These are phyloP conservation scores for Psephotus haematonotus DNA, from an alignment of 2,113 vertebrate species.

Conservation along the genomic window DNA sequence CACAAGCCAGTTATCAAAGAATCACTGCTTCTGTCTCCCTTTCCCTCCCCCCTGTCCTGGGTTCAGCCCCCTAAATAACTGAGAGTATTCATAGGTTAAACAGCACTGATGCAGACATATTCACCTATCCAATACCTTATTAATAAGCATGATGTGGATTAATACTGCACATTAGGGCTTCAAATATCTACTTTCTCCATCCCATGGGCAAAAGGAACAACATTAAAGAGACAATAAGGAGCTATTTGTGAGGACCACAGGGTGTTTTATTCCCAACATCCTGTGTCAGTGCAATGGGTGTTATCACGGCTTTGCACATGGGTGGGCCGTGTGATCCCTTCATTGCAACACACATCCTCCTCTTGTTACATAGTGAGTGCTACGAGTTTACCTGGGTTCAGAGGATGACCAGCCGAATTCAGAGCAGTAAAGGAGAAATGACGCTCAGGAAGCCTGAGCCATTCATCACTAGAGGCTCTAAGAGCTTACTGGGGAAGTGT, in stretches of 20 bases:
- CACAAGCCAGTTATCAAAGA: not conserved
- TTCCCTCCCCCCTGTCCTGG: too few relatives aligned
- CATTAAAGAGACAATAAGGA: not conserved
- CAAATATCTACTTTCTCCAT: not conserved
- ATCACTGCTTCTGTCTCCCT: not conserved
- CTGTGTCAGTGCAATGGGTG: rapidly evolving
- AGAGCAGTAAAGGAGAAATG: not conserved
- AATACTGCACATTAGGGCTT: not conserved
- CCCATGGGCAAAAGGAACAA: not conserved
- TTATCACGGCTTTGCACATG: rapidly evolving
- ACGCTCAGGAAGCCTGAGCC: not conserved
- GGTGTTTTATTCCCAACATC: not conserved
- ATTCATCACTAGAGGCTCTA: not conserved
- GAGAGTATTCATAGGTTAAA: not conserved
- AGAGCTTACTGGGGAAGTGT: not conserved
- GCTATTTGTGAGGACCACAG: not conserved
- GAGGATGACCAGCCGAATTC: not conserved
- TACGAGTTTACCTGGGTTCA: not conserved
- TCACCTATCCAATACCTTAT: not conserved
- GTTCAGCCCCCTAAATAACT: rapidly evolving
- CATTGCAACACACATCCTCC: not conserved
- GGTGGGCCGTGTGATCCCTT: rapidly evolving
- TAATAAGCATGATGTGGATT: not conserved
- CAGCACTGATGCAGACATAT: not conserved
- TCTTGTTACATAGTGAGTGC: rapidly evolving